Base-by-base conservation (phyloP, 2,888 invertebrate genomes). In the Sminthurinus aureus region DNA sequence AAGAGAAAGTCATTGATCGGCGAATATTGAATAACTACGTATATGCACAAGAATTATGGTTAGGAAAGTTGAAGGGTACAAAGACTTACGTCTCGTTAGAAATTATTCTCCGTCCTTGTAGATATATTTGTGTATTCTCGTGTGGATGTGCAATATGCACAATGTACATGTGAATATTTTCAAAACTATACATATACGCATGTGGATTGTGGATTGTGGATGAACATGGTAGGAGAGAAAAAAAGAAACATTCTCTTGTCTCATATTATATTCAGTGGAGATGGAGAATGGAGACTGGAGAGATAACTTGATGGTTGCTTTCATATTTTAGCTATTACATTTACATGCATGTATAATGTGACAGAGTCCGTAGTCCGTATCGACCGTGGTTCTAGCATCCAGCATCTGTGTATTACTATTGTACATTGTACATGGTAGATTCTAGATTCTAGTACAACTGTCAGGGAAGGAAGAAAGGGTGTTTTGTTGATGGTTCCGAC, bases 341-440 rank as follows among this genome's bases (percentile, higher is more conserved):
- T 76, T 18, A 22, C 52, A 76, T 76, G 58, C 58, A 52, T 58
- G 76, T 15, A 58, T 76, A 76, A 76, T 76, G 76, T 58, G 58
- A 6, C 1, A 38, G 38, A 38, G 38, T 38, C 6, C 38, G 76
- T 52, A 51, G 58, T 51, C 76, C 22, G 76, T 76, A 11, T 75
- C 15, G 75, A 75, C 24, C 4, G 24, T 58, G 24, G 24, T 76
- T 58, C 6, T 38, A 38, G 38, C 3, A 4, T 38, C 38, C 6
- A 38, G 38, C 3, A 4, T 38, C 6, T 38, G 6, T 4, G 38
- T 38, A 4, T 38, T 38, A 38, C 38, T 38, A 38, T 38, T 4
- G 38, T 38, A 1, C 6, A 38, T 38, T 4, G 38, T 38, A 1
- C 6, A 38, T 38, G 38, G 38, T 38, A 6, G 3, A 38, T 38